Base-by-base conservation (phyloP, 2,113 vertebrate genomes). In the Physeter macrocephalus region DNA sequence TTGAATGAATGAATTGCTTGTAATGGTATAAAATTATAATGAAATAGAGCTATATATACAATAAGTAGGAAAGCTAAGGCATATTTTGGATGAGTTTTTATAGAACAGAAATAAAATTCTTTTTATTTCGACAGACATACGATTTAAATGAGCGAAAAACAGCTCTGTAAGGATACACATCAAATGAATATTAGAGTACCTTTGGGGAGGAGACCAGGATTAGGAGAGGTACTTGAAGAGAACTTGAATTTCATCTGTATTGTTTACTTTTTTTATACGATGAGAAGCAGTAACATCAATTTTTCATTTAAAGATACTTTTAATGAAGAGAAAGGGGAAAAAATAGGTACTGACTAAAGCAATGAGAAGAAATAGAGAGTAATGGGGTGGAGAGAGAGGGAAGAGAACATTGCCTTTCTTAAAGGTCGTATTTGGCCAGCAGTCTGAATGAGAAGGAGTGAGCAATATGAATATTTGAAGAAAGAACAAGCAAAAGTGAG, bases 11-110 rank as follows among this genome's bases (percentile, higher is more conserved):
- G 57, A 59, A 61, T 36, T 43, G 6, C 74, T 96, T 94, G 0
- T 66, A 74, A 52, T 90, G 34, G 8, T 95, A n/a, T 52, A 97
- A 91, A 95, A 93, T 94, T 88, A 17, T 72, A 87, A 84, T 75
- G 9, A 49, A 93, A 66, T 64, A 84, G 62, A 52, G 1, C 29
- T 64, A 11, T 52, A 59, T 80, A 34, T 74, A 57, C 54, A 66
- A 54, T 82, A 9, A 66, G 29, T 93, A 78, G 62, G 41, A 66
- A 97, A 96, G n/a, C 5, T 6, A 81, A 74, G 54, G 18, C n/a
- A 27, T 80, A 25, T 83, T 95, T 90, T 78, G n/a, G 54, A 75
- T 52, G 85, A 34, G 41, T 93, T 91, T 31, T 80, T 96, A 85
- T 23, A 49, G 46, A 88, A 66, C 36, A 21, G 23, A 92, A 92